These are phyloP conservation scores for Menidia beryllina DNA, from an alignment of 2,113 vertebrate species.

Conservation along the genomic window DNA sequence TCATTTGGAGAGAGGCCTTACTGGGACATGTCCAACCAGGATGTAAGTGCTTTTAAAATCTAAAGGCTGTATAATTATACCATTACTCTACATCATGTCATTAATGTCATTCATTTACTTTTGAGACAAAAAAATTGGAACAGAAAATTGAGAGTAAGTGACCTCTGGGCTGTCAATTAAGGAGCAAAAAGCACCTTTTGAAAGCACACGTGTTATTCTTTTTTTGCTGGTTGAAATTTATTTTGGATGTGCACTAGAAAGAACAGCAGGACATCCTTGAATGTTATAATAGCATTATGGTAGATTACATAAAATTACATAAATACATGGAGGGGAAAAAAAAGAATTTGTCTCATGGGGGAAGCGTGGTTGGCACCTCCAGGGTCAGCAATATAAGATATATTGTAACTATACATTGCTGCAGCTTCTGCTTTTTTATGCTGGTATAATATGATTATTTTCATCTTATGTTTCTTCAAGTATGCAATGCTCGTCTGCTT, in stretches of 20 bases:
- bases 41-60: conserved; percentile 72
- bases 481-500: not conserved
- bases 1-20: conserved; percentile 86
- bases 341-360: too few species aligned
- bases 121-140: not conserved
- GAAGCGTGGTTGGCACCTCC: too few species aligned
- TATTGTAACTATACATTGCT: not conserved
- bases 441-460: not conserved
- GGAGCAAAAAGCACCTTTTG: not conserved
- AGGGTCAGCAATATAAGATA: too few species aligned
- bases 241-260: too few species aligned
- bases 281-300: too few species aligned
- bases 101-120: not conserved
- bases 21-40: conserved; percentile 88
- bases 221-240: not conserved
- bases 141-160: not conserved
- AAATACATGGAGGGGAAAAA: too few species aligned
- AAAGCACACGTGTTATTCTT: not conserved
- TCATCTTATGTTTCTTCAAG: not conserved
- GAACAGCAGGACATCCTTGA: too few species aligned
- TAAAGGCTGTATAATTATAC: not conserved
- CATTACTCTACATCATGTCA: not conserved
- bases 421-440: not conserved
- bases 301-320: too few species aligned
- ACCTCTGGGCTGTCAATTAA: not conserved